Conservation (phyloP, 2,888 invertebrate species). For the Apotomis betuletana region DNA sequence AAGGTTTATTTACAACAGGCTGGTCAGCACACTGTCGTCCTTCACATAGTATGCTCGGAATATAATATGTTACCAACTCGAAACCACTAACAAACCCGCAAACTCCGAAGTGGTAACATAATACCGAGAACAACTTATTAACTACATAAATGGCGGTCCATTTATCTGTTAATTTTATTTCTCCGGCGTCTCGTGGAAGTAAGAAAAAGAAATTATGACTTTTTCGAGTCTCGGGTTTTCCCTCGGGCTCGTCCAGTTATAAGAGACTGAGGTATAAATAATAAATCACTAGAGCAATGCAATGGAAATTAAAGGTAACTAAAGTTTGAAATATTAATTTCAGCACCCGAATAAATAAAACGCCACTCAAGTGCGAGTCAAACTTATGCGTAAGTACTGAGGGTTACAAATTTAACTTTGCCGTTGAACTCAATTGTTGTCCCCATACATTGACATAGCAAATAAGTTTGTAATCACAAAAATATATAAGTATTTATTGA, state of each 20-base stretch:
- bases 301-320: slow-evolving; percentile 7
- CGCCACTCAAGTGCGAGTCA: not conserved
- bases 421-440: no score
- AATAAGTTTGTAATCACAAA: no score
- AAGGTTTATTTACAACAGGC: no score
- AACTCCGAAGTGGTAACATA: slow-evolving; percentile 47
- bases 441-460: no score
- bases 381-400: not conserved
- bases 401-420: no score
- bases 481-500: no score
- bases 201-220: slow-evolving; percentile 47
- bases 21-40: no score
- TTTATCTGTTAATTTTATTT: slow-evolving; percentile 52
- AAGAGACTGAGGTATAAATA: slow-evolving; percentile 18
- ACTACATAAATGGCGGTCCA: slow-evolving; percentile 52
- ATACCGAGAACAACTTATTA: slow-evolving; percentile 53
- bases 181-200: slow-evolving; percentile 27
- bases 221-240: slow-evolving; percentile 37
- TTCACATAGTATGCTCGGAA: no score
- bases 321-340: not conserved
- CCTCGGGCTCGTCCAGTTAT: slow-evolving; percentile 10
- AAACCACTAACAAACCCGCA: slow-evolving; percentile 53
- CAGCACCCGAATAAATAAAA: not conserved
- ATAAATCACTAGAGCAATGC: slow-evolving; percentile 4
- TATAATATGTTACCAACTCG: slow-evolving; percentile 44